Base-by-base conservation (phyloP, 2,888 invertebrate species). In the Rhabditophanes sp. region DNA sequence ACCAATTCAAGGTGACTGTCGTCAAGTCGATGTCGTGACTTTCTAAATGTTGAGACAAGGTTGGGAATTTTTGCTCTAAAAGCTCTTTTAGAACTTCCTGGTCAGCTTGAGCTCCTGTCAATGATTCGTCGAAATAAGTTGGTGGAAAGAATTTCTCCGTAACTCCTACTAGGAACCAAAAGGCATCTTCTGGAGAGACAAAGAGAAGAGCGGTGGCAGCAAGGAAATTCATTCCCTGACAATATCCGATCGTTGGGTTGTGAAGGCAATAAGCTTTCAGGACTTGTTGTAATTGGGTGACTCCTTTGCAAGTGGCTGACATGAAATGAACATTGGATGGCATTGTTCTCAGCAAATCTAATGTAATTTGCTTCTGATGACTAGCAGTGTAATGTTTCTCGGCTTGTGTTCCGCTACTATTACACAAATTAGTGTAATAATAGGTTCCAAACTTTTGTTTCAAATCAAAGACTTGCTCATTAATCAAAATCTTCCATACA, bases 221-320 rank as follows among this genome's bases (percentile, higher is more conserved):
- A 15, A 72, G 64, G 55, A 72, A 72, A 57, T 72, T 72, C 70
- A 72, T 72, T 20, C 72, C 72, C 59, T 73, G 72, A 44, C 72
- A 73, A 50, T 72, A 72, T 9, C 72, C 72, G 20, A 71, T 56
- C 8, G 51, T 50, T 8, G 70, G 68, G 46, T 70, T 72, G 54
- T 72, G 72, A 17, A 71, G 62, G 54, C 71, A 71, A 53, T 70
- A 72, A 4, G 72, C 71, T 37, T 69, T 63, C 16, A 72, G 58
- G 3, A 73, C 70, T 52, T 71, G 68, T 44, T 70, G 69, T 28
- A 72, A 56, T 42, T 70, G 68, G 40, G 66, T 65, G 8, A 72
- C 72, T 47, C 72, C 72, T 54, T 71, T 70, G 26, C 69, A 67
- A 17, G 67, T 65, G 4, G 65, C 56, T 17, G 66, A 61, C 38